Percentiles rank a stretch among this genome's conserved stretches.
Evolutionary conservation across 2,113 vertebrate species (phyloP).

Genomic region (Centropus bengalensis): DNA sequence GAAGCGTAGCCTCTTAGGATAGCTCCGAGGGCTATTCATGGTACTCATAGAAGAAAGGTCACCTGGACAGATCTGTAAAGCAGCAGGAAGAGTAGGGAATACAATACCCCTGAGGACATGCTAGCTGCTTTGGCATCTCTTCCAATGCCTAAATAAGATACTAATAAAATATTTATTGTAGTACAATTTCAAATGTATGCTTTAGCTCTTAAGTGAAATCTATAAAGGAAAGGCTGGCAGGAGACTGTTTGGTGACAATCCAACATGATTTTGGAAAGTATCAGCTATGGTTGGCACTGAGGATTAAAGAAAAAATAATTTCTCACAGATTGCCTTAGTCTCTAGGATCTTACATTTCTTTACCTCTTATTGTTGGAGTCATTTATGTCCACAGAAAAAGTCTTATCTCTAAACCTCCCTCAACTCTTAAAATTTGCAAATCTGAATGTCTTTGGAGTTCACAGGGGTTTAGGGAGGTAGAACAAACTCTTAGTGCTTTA

Average conservation of each 20-base stretch:
- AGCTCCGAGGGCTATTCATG: neutral
- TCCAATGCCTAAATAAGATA: neutral
- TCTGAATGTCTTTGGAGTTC: neutral
- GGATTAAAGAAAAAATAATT: neutral
- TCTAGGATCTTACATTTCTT: neutral
- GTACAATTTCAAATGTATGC: neutral
- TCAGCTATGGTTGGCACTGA: neutral
- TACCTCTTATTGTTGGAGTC: neutral
- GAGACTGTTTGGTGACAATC: neutral
- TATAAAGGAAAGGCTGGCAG: neutral
- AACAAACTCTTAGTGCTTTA: neutral
- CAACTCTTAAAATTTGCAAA: neutral
- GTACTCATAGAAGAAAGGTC: neutral
- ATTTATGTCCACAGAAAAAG: neutral
- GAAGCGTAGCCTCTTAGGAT: neutral
- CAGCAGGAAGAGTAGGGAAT: neutral
- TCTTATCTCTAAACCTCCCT: neutral
- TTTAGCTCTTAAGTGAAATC: neutral
- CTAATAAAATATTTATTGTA: neutral
- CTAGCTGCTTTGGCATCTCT: neutral
- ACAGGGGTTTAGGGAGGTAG: neutral
- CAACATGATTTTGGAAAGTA: neutral
- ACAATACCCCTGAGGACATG: neutral
- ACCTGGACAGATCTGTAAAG: neutral
- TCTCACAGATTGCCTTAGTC: neutral